Evolutionary conservation across 2,797 vertebrate genomes (phyloP), one percentile per base, ranked within the genome.

Genomic region (Limosa lapponica): DNA sequence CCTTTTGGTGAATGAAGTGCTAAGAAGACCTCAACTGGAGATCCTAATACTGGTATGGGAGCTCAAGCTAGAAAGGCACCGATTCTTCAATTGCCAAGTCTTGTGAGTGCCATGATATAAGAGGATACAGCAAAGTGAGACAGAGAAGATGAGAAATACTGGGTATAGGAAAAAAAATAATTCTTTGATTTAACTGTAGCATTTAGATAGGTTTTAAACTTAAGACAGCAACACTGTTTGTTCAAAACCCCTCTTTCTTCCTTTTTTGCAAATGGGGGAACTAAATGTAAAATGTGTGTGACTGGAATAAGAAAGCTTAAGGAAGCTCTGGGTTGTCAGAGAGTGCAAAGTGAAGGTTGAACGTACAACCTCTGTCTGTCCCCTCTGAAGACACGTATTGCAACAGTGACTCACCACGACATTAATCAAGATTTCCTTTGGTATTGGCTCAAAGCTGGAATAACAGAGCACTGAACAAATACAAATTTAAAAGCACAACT

Each of bases 1-100:
- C 90, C 93, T 97, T 94, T 90, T 48, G 58, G 48, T 36, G 89
- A 75, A 77, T n/a, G 61, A 93, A 94, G 77, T 82, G 91, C 61
- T 90, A 93, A 66, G 32, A 86, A 18, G 51, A 95, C 34, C 75
- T 95, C 69, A 78, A 8, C 24, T 49, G 87, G 34, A 93, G 59
- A 86, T 82, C 69, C 71, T 89, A 67, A 79, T 69, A 43, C 39
- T 90, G 89, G 37, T 87, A 61, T 37, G 34, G 87, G 83, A 81
- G 59, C 55, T 75, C 20, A 49, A 55, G 83, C 48, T 30, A 46
- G 89, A 74, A 94, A 96, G 59, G 88, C 82, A 95, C 28, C 37
- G 32, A 79, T 69, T 91, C 71, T 74, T 54, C 46, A 32, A 62
- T 8, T 77, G 77, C 90, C 87, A 95, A 27, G 34, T 27, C 71